Conservation (phyloP, 2,888 invertebrate genomes). For the Epiblema foenella region DNA sequence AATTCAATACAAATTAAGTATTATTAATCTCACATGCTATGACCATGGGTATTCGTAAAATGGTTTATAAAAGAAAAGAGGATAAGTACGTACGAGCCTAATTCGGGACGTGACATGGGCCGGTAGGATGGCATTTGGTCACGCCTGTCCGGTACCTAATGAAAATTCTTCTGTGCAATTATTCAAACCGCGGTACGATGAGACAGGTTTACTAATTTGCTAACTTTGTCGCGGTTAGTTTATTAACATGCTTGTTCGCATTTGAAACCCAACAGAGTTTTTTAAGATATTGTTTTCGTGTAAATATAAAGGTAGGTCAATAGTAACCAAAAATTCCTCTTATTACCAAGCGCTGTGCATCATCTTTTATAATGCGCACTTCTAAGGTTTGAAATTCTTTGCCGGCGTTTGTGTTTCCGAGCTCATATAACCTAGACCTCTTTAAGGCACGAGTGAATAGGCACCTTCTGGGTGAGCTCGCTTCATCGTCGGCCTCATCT, state of each 20-base stretch:
- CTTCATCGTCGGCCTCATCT: too few species aligned
- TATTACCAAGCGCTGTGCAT: too few species aligned
- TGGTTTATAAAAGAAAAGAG: not conserved
- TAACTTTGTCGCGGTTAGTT: not conserved
- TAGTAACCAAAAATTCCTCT: too few species aligned
- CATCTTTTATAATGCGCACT: too few species aligned
- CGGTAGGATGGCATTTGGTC: slow-evolving; percentile 58
- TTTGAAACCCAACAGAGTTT: not conserved
- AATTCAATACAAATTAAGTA: too few species aligned
- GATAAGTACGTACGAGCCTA: slow-evolving; percentile 17
- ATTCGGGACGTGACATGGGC: slow-evolving; percentile 55
- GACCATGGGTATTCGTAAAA: not conserved
- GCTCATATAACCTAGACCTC: too few species aligned
- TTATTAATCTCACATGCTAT: not conserved
- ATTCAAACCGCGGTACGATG: slow-evolving; percentile 49
- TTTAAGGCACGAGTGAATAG: too few species aligned
- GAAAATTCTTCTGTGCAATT: slow-evolving; percentile 67
- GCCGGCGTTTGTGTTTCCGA: too few species aligned
- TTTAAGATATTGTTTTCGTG: too few species aligned
- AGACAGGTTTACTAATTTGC: slow-evolving; percentile 18
- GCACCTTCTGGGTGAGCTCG: too few species aligned
- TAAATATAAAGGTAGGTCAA: too few species aligned
- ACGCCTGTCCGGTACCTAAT: slow-evolving; percentile 61
- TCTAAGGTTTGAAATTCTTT: too few species aligned
- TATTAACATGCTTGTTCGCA: not conserved